These are phyloP conservation scores for Platyscapa corneri DNA, from an alignment of 1,140 invertebrate genomes.

Conservation along the genomic window DNA sequence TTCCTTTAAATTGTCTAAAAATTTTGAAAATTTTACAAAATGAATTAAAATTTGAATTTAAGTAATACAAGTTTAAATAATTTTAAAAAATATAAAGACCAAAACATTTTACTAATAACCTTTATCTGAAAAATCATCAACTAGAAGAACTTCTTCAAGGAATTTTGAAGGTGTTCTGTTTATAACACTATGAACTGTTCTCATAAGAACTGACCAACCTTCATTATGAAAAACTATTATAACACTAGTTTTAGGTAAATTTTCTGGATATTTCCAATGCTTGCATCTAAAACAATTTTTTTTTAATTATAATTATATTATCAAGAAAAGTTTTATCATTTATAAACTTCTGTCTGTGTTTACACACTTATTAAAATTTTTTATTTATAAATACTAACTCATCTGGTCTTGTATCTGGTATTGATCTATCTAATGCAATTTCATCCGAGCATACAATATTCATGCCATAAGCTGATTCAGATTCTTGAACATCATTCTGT, in stretches of 20 bases:
- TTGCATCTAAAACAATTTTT: conserved; percentile 82
- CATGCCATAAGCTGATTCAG: conserved; percentile 94
- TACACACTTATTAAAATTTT: background rate
- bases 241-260: conserved; percentile 93
- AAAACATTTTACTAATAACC: conserved; percentile 70
- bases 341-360: background rate
- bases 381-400: conserved; percentile 78
- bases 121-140: conserved; percentile 98
- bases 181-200: conserved; percentile 97
- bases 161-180: conserved; percentile 92
- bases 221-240: conserved; percentile 99
- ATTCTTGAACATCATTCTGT: conserved; percentile 84
- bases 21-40: background rate
- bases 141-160: conserved; percentile 96
- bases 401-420: conserved; percentile 89
- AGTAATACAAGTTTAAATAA: conserved; percentile 5
- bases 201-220: conserved; percentile 94
- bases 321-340: background rate
- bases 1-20: conserved; percentile 88
- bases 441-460: conserved; percentile 98
- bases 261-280: conserved; percentile 95
- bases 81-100: background rate
- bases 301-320: background rate
- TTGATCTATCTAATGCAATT: conserved; percentile 85
- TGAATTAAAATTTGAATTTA: background rate